Percentiles rank a stretch among this genome's conserved stretches.
Conservation (phyloP, 2,888 invertebrate genomes). For the Cephonodes hylas region DNA sequence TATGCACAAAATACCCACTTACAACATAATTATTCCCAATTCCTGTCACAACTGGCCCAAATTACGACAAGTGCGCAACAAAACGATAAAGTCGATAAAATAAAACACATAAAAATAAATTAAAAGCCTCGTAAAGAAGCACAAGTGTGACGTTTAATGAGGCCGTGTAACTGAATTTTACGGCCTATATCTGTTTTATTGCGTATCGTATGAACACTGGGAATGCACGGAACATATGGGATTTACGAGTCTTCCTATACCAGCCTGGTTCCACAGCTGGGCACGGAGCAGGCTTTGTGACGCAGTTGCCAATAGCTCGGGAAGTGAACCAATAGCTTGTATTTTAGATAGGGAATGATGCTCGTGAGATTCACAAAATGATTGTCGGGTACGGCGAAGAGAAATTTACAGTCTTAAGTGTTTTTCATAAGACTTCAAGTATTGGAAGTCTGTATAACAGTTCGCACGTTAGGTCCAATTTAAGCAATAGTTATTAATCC, state of each 20-base stretch:
- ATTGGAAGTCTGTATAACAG: no score
- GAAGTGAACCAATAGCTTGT: no score
- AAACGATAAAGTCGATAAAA: neutral
- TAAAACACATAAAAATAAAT: constrained; percentile 5
- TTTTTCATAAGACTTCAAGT: no score
- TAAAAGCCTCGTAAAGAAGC: constrained; percentile 18
- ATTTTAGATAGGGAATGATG: no score
- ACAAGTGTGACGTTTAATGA: constrained; percentile 36
- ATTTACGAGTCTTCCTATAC: neutral
- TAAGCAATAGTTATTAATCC: no score
- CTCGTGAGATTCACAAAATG: no score
- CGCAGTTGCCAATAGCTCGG: no score
- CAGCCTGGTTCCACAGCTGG: no score
- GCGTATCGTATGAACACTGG: constrained; percentile 7
- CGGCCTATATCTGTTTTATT: constrained; percentile 49
- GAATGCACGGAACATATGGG: constrained; percentile 1
- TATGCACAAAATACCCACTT: neutral
- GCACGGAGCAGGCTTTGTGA: no score
- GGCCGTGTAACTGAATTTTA: constrained; percentile 39
- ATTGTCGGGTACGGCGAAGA: no score
- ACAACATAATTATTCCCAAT: neutral
- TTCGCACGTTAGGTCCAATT: no score
- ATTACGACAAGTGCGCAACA: neutral
- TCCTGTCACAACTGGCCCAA: neutral
- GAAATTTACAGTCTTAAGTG: no score